Conservation (phyloP, 1,140 invertebrate species). For the Adelges cooleyi region DNA sequence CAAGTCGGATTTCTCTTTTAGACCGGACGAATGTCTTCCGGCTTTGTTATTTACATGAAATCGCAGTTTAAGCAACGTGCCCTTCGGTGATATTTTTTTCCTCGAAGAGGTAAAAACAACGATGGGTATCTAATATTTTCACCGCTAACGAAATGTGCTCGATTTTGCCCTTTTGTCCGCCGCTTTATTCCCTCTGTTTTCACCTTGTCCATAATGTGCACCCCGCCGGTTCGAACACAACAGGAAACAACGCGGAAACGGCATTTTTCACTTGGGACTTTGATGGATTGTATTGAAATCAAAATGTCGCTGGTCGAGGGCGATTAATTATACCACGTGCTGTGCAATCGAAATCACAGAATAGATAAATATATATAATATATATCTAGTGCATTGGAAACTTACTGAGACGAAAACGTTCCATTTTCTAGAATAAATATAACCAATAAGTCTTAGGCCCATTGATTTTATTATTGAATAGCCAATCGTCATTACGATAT, state of each 20-base stretch:
- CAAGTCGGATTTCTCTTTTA: too few species aligned
- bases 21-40: too few species aligned
- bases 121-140: neutral
- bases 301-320: neutral
- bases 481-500: too few species aligned
- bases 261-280: constrained; percentile 19
- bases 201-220: too few species aligned
- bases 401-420: neutral
- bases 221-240: too few species aligned
- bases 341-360: neutral
- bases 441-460: too few species aligned
- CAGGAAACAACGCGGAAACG: constrained; percentile 2
- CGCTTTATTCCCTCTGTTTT: neutral
- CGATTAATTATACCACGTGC: constrained; percentile 13
- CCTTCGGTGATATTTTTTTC: neutral
- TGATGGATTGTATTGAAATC: constrained; percentile 26
- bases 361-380: neutral
- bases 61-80: neutral
- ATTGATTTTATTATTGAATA: too few species aligned
- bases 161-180: neutral
- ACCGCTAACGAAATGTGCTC: neutral
- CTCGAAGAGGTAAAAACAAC: neutral
- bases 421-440: neutral
- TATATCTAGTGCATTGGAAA: neutral
- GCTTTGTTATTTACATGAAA: too few species aligned